Evolutionary conservation across 2,797 vertebrate species (phyloP), one percentile per base, ranked within the genome.

Genomic region (Sebastes wilsoni): DNA sequence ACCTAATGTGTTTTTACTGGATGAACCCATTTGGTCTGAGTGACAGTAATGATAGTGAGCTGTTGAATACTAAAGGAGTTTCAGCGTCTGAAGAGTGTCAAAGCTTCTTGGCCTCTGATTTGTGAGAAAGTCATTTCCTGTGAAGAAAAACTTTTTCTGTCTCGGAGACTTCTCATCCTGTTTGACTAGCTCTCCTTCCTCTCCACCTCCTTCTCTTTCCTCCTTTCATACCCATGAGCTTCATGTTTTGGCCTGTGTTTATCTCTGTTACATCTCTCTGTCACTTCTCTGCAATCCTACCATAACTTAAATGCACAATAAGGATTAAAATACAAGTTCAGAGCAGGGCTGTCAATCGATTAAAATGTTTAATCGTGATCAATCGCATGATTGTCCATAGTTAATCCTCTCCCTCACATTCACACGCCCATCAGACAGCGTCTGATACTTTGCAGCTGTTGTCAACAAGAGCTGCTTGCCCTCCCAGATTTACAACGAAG

Each of bases 91-190:
- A 58, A 58, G 64, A 30, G 49, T 78, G 72, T 82, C 81, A n/a
- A 77, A 65, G 20, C 18, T 73, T 88, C 70, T 79, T 91, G 83
- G 85, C 91, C 18, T 83, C 52, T 74, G 84, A 84, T 79, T 92
- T 92, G 77, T 87, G 87, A 90, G 82, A 90, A 90, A 92, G 85
- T 73, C 61, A 87, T 93, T 94, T 94, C 92, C 94, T 91, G 90
- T 62, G 75, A 75, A 88, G 81, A 87, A 88, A 90, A 77, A 14
- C 59, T 73, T 83, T 71, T 55, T 89, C 76, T 83, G 85, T 86
- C 77, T 83, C 69, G 38, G 79, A 86, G 69, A 76, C 66, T 75
- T 72, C 78, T 88, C 86, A 90, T 93, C 91, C 89, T 93, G 93
- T 92, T 92, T 88, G 82, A 90, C 66, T 79, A 61, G 28, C 68